Conservation (phyloP, 2,888 invertebrate species). For the Rhopalosiphum nymphaeae region DNA sequence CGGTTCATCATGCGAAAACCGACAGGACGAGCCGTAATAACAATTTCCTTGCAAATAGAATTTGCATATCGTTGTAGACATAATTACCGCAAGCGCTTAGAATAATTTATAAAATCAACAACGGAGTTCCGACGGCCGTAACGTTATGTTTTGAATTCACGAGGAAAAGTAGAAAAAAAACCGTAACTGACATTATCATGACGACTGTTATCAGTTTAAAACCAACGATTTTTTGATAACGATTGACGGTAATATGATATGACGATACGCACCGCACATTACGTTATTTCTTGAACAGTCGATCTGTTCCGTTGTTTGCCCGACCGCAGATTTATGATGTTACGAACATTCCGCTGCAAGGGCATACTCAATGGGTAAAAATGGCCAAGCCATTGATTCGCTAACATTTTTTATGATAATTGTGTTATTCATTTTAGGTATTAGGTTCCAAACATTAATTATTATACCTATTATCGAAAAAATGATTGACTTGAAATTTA, state of each 20-base stretch:
- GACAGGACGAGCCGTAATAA: constrained; percentile 32
- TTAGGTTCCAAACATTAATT: too few relatives aligned
- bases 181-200: too few relatives aligned
- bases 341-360: neutral
- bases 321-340: too few relatives aligned
- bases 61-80: constrained; percentile 20
- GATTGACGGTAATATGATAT: neutral
- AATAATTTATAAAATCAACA: neutral
- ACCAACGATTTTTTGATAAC: neutral
- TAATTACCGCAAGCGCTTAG: neutral
- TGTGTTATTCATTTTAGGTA: neutral
- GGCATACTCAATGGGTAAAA: too few relatives aligned
- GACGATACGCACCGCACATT: neutral
- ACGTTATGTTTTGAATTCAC: neutral
- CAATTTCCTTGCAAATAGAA: constrained; percentile 37
- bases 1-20: neutral
- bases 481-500: neutral
- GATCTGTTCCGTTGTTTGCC: too few relatives aligned
- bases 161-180: neutral
- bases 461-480: neutral
- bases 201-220: neutral
- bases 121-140: neutral
- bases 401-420: neutral
- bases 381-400: neutral
- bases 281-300: too few relatives aligned